phyloP scores from a whole-genome alignment of 2,113 vertebrate species.

The Eclectus roratus region DNA sequence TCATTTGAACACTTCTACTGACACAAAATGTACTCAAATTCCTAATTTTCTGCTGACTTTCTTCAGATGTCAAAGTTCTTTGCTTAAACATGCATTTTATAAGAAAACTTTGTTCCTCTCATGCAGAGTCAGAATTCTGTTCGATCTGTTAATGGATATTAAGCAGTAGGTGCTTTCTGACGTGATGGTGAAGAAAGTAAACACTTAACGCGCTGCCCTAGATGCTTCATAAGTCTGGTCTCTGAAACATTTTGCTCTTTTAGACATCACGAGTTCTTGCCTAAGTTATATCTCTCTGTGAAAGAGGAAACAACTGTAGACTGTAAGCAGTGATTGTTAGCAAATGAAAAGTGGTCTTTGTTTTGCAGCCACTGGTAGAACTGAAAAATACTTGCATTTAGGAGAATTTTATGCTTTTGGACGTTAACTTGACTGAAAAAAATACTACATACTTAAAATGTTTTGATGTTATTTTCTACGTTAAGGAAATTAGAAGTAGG shows the following conservation, averaged over 20 bases:
- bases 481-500: background rate
- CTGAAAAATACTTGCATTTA: background rate
- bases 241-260: background rate
- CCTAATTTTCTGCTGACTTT: background rate
- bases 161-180: background rate
- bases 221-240: background rate
- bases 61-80: background rate
- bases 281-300: background rate
- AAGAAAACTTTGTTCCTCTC: background rate
- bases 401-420: background rate
- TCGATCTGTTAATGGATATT: background rate
- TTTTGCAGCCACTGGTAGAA: background rate
- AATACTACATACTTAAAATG: accelerated
- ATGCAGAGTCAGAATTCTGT: background rate
- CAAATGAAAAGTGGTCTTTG: background rate
- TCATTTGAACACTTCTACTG: background rate
- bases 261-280: background rate
- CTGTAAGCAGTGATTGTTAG: background rate
- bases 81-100: background rate
- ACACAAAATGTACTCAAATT: background rate
- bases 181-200: background rate
- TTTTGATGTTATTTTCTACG: background rate
- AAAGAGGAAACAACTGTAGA: background rate
- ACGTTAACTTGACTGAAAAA: background rate
- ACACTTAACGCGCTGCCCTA: background rate